These are phyloP conservation scores for Semnopithecus entellus DNA, from an alignment of 2,113 vertebrate species.

Conservation along the genomic window DNA sequence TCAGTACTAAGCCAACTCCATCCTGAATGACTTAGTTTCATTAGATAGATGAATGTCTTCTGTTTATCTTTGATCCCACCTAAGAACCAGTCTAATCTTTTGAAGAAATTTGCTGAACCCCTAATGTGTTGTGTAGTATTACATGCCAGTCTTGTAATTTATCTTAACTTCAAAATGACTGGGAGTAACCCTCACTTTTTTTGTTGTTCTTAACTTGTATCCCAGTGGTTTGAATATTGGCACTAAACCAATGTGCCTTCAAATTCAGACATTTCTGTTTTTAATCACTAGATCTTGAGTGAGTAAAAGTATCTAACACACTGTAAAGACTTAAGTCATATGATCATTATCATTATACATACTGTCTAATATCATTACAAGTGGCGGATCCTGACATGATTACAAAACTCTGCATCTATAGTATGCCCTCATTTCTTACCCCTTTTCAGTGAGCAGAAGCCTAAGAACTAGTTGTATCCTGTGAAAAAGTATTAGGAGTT, in stretches of 20 bases:
- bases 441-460: not conserved
- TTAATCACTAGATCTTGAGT: not conserved
- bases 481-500: not conserved
- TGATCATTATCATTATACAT: not conserved
- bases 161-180: not conserved
- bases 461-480: not conserved
- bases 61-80: not conserved
- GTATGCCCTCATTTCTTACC: not conserved
- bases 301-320: not conserved
- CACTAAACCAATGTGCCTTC: not conserved
- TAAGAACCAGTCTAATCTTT: not conserved
- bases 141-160: not conserved
- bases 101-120: not conserved
- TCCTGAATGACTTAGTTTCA: not conserved
- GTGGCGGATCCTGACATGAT: not conserved
- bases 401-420: not conserved
- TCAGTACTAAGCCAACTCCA: not conserved
- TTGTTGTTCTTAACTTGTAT: not conserved
- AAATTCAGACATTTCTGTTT: not conserved
- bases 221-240: not conserved
- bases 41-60: not conserved
- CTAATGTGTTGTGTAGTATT: not conserved
- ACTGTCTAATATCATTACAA: not conserved
- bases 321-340: not conserved
- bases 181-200: not conserved